A percentile compares a stretch with the other conserved stretches of the same genome.
Conservation (phyloP, 2,113 vertebrate genomes). For the Apodemus sylvaticus region DNA sequence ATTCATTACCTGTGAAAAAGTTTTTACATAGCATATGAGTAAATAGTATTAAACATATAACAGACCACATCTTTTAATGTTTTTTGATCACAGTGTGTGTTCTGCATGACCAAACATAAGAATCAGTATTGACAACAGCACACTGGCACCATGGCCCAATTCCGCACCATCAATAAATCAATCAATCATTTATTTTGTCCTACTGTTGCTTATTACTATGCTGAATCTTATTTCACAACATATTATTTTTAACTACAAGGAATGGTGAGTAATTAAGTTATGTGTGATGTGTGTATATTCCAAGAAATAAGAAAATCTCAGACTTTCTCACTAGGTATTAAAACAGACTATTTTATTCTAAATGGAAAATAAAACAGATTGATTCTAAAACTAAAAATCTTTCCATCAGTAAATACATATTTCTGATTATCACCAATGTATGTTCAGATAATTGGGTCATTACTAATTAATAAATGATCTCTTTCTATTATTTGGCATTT, state of each 20-base stretch:
- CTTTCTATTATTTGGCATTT: neutral
- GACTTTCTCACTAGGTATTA: neutral
- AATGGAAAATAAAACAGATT: neutral
- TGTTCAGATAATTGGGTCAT: neutral
- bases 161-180: neutral
- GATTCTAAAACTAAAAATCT: neutral
- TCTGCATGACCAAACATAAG: neutral
- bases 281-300: neutral
- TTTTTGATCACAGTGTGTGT: neutral
- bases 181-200: neutral
- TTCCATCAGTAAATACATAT: neutral
- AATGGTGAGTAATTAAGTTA: neutral
- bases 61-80: neutral
- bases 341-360: neutral
- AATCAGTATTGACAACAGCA: neutral
- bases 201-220: neutral
- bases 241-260: neutral
- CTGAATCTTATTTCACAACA: neutral
- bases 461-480: neutral
- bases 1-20: neutral
- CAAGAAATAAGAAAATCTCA: neutral
- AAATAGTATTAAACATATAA: neutral
- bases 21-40: neutral
- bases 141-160: neutral
- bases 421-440: neutral